Evolutionary conservation across 2,797 vertebrate genomes (phyloP), one percentile per base, ranked within the genome.

Genomic region (Gambelia wislizenii): DNA sequence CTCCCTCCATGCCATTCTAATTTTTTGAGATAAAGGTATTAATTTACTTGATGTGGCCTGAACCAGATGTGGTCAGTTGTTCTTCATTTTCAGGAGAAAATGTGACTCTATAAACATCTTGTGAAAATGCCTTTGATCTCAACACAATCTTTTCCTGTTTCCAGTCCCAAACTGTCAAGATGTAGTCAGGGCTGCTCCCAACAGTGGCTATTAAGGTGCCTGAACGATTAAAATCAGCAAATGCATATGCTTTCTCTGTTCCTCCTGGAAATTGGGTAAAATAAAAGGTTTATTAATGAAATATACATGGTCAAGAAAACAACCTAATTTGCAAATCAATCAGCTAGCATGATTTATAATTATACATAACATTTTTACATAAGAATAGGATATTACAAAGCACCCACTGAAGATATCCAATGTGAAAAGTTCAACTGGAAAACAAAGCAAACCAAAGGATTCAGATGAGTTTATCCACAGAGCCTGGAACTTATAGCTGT

Each of bases 101-200:
- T 64, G 97, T 98, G 93, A 99, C 97, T 83, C 96, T 96, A 96
- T 98, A 99, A 79, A 99, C 96, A 12, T 99, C 98, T 95, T 98
- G 98, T 54, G 98, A 98, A 94, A 98, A 97, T 59, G 98, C 98
- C 96, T 98, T 99, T 87, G 97, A 98, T 89, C 97, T 97, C 93
- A 98, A 93, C 88, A 97, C 91, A 91, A 98, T 97, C 89, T 98
- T 96, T 94, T 99, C 98, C 90, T 98, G 96, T 91, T 95, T 98
- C 99, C 99, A 99, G 75, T 98, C 96, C 99, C 99, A 99, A 85
- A 99, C 94, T 1, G 98, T 99, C 93, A 99, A 89, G 94, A 97
- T 99, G 92, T 98, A 98, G 94, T 99, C 98, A 0, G 98, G 98
- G 14, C 94, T 95, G 61, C 97, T 93, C 3, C 98, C 98, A 89